Evolutionary conservation across 2,888 invertebrate species (phyloP), one percentile per base, ranked within the genome.

Genomic region (Nematopogon swammerdamellus): DNA sequence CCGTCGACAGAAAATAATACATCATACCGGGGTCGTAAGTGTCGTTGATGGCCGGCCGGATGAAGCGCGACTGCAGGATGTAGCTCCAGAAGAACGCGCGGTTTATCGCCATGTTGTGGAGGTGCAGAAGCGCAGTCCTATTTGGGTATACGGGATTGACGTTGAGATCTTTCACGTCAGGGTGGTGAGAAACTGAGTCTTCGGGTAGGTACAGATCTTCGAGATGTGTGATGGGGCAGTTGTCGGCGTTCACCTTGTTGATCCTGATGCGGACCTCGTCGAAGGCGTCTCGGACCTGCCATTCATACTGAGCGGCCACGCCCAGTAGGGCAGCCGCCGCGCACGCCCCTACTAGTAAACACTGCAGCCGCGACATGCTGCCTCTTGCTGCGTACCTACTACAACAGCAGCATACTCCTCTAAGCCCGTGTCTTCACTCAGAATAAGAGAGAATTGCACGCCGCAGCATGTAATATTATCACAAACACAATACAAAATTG

Each of bases 21-120:
- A 97, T 95, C 89, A 98, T 93, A 49, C 97, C 97, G 0, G 97
- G 97, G 72, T 97, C 97, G 59, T 94, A 93, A 0, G 94, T 92
- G 61, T 94, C 93, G 64, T 93, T 94, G 18, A 92, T 92, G 1
- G 92, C 92, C 0, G 94, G 94, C 20, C 94, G 81, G 57, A 94
- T 94, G 59, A 94, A 93, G 54, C 95, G 82, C 19, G 93, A 92
- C 65, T 95, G 95, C 1, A 95, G 82, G 51, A 95, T 92, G 59
- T 94, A 96, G 68, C 95, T 95, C 91, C 93, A 97, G 70, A 93
- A 97, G 70, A 96, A 97, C 1, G 96, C 95, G 58, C 97, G 80
- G 67, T 91, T 95, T 65, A 97, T 80, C n/a, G 97, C 97, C 88
- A 97, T 89, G 68, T 97, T 97, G 68, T 97, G 97, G 51, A 97